Conservation (phyloP, 2,888 invertebrate genomes). For the Lydus trimaculatus region DNA sequence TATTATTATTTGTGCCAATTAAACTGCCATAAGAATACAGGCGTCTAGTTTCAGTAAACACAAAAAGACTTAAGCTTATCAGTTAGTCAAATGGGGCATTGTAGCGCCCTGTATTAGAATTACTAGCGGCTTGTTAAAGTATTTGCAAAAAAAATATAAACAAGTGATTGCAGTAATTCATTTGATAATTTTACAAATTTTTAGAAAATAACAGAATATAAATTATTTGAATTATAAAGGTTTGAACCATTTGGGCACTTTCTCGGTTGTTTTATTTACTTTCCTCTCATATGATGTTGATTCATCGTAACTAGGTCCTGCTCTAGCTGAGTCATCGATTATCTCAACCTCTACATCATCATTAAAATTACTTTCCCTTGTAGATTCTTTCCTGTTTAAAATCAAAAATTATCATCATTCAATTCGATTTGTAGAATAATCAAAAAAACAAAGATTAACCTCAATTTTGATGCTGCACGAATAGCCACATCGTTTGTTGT, state of each 20-base stretch:
- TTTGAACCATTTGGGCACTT: slow-evolving; percentile 60
- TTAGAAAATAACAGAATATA: background rate
- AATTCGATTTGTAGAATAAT: background rate
- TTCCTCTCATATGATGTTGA: slow-evolving; percentile 37
- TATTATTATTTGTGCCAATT: slow-evolving; percentile 8
- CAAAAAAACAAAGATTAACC: slow-evolving; percentile 58
- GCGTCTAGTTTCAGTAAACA: background rate
- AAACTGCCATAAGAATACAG: background rate
- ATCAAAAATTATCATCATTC: slow-evolving; percentile 15
- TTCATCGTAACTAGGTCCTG: slow-evolving; percentile 25
- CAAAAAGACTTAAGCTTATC: too few relatives aligned
- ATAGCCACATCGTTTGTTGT: slow-evolving; percentile 74
- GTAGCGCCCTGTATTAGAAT: too few relatives aligned
- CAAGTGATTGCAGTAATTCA: background rate
- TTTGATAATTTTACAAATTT: slow-evolving; percentile 2
- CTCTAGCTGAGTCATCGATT: slow-evolving; percentile 42
- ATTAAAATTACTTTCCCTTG: slow-evolving; percentile 32
- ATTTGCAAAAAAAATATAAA: background rate
- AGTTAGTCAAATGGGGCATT: too few relatives aligned
- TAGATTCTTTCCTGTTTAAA: slow-evolving; percentile 39
- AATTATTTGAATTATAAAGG: slow-evolving; percentile 35
- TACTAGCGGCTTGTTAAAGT: background rate
- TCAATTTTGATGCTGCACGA: slow-evolving; percentile 72
- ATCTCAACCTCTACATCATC: slow-evolving; percentile 39
- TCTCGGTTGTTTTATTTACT: slow-evolving; percentile 45